phyloP scores from a whole-genome alignment of 2,797 vertebrate genomes.

The Crax fasciolata region DNA sequence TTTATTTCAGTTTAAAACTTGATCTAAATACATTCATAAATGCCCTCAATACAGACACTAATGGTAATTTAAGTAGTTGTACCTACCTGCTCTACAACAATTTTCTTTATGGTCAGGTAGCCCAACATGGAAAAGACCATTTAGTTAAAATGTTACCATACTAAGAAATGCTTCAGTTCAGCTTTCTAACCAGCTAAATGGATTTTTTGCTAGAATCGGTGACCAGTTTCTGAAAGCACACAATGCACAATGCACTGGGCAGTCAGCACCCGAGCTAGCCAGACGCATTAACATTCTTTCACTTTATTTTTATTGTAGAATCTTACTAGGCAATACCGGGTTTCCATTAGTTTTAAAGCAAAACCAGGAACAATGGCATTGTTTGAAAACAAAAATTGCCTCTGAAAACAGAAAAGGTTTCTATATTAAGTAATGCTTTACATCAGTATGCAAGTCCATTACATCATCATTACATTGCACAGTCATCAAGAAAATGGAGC shows the following conservation, averaged over 20 bases:
- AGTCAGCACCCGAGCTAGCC: neutral
- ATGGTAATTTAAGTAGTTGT: neutral
- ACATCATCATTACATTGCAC: neutral
- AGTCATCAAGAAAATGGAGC: neutral
- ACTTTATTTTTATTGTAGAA: neutral
- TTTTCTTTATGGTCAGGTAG: neutral
- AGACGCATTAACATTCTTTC: neutral
- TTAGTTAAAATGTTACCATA: neutral
- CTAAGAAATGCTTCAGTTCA: neutral
- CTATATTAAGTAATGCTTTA: neutral
- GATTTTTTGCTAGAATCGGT: neutral
- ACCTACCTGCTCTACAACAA: neutral
- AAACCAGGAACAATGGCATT: neutral
- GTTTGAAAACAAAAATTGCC: neutral
- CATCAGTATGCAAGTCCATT: neutral
- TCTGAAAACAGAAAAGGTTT: neutral
- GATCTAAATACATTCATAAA: neutral
- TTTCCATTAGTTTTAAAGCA: neutral
- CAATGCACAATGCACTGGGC: neutral
- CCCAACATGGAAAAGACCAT: neutral
- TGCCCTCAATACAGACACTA: neutral
- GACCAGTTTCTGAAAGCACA: neutral
- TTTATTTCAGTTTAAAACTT: neutral
- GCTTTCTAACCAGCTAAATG: neutral
- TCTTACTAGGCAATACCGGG: neutral